A percentile compares a stretch with the other conserved stretches of the same genome.
These are phyloP conservation scores for Lapara coniferarum DNA, from an alignment of 2,888 invertebrate genomes.

Conservation along the genomic window DNA sequence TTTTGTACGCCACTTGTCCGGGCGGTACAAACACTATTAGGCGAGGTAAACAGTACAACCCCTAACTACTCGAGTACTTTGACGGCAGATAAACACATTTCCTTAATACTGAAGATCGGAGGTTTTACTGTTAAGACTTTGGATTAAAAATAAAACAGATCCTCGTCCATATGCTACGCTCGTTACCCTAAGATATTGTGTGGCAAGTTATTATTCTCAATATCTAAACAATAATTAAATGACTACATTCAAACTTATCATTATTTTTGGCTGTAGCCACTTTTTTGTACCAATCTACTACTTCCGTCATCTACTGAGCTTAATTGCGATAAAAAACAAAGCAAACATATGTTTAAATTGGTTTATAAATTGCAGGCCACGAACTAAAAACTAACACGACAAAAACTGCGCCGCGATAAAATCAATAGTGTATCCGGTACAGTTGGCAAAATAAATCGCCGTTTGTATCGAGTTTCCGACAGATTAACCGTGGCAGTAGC, in stretches of 20 bases:
- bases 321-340: not conserved
- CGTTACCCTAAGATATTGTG: too few species aligned
- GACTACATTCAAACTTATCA: too few species aligned
- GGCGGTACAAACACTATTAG: conserved; percentile 24
- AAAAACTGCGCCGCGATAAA: conserved; percentile 24
- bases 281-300: too few species aligned
- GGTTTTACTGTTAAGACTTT: too few species aligned
- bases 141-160: too few species aligned
- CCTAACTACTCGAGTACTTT: not conserved
- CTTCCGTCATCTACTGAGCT: too few species aligned
- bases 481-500: conserved; percentile 9
- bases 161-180: too few species aligned
- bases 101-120: not conserved
- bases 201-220: too few species aligned
- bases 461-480: conserved; percentile 19
- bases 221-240: too few species aligned
- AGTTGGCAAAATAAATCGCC: conserved; percentile 24
- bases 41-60: conserved; percentile 12
- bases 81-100: not conserved
- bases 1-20: not conserved
- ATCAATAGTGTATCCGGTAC: conserved; percentile 25
- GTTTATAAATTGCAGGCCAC: not conserved
- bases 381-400: not conserved
- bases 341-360: not conserved
- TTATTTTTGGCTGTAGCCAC: too few species aligned